Evolutionary conservation across 1,140 invertebrate genomes (phyloP).

Genomic region (Lepidurus arcticus): DNA sequence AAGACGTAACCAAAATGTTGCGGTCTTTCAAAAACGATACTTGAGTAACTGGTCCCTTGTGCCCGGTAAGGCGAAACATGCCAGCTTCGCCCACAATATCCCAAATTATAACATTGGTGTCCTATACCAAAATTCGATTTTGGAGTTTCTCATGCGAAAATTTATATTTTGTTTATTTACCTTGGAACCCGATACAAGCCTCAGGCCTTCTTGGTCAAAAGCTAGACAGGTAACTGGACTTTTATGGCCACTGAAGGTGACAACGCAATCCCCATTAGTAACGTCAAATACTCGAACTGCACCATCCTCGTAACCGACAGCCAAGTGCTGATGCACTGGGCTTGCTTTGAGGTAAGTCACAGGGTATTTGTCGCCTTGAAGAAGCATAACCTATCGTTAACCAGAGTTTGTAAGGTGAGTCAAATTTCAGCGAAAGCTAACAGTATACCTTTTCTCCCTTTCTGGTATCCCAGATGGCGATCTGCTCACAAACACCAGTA

Average conservation of each 20-base stretch:
- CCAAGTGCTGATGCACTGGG: slow-evolving; percentile 66
- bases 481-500: slow-evolving; percentile 83
- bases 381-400: slow-evolving; percentile 55
- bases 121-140: slow-evolving; percentile 49
- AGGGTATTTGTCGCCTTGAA: slow-evolving; percentile 67
- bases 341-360: slow-evolving; percentile 67
- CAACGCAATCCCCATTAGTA: slow-evolving; percentile 58
- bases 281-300: slow-evolving; percentile 75
- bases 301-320: slow-evolving; percentile 88
- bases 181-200: slow-evolving; percentile 78
- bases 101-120: slow-evolving; percentile 91
- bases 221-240: slow-evolving; percentile 68
- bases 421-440: slow-evolving; percentile 18
- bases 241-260: slow-evolving; percentile 82
- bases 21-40: slow-evolving; percentile 66
- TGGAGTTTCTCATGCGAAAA: slow-evolving; percentile 27
- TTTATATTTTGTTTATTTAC: slow-evolving; percentile 49
- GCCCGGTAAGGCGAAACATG: slow-evolving; percentile 79
- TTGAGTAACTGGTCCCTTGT: slow-evolving; percentile 87
- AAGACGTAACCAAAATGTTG: slow-evolving; percentile 78
- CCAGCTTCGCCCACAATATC: slow-evolving; percentile 88
- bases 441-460: slow-evolving; percentile 73
- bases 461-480: slow-evolving; percentile 88
- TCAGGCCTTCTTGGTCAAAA: slow-evolving; percentile 72
- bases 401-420: neutral